These are phyloP conservation scores for Melanostigma gelatinosum DNA, from an alignment of 2,113 vertebrate genomes.

Conservation along the genomic window DNA sequence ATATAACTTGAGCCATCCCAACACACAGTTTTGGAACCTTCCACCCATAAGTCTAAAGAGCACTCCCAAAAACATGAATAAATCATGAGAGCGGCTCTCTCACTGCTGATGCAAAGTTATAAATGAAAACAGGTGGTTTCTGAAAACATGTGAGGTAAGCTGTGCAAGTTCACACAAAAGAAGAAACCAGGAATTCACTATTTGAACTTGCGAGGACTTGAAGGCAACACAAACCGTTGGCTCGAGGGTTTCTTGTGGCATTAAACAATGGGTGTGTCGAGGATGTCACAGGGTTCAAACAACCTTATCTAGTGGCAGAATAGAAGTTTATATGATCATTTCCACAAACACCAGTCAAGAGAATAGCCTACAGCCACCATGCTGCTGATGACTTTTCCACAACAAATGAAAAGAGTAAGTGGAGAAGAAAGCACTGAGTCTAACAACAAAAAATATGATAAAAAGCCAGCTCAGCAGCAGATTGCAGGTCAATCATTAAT, in stretches of 20 bases:
- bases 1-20: background rate
- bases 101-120: background rate
- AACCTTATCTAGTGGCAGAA: background rate
- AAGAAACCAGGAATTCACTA: background rate
- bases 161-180: background rate
- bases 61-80: background rate
- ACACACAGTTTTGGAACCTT: background rate
- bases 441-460: background rate
- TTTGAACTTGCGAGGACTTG: conserved; percentile 45
- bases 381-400: background rate
- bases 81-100: background rate
- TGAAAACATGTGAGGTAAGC: background rate
- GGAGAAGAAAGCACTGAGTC: background rate
- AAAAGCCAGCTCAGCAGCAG: conserved; percentile 58
- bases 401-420: background rate
- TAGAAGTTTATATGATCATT: background rate
- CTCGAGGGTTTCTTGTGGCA: background rate
- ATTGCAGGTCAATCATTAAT: conserved; percentile 81
- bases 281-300: conserved; percentile 8
- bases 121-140: background rate
- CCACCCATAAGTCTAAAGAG: background rate
- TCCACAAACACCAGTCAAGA: background rate
- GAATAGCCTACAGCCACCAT: background rate
- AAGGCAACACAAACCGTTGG: background rate
- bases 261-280: conserved; percentile 30